A percentile compares a stretch with the other conserved stretches of the same genome.
Conservation (phyloP, 2,888 invertebrate species). For the Sinelater perroti region DNA sequence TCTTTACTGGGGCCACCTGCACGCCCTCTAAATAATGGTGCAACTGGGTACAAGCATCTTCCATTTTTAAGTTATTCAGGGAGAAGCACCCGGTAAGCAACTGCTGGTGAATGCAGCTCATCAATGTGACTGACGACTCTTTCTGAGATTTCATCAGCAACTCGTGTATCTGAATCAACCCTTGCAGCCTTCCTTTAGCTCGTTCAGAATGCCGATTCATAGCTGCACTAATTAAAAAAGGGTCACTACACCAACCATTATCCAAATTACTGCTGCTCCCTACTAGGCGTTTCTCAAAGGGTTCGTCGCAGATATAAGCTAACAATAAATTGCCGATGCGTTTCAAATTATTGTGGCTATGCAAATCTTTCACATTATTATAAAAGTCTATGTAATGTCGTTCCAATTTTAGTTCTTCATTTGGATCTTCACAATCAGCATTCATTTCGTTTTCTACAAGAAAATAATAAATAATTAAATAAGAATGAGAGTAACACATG, state of each 20-base stretch:
- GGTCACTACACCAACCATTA: conserved; percentile 58
- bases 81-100: conserved; percentile 66
- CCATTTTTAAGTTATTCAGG: conserved; percentile 57
- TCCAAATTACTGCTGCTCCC: conserved; percentile 43
- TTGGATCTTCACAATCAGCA: conserved; percentile 35
- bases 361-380: conserved; percentile 44
- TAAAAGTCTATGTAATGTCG: conserved; percentile 57
- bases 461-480: too few species aligned
- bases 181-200: conserved; percentile 52
- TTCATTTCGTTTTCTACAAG: conserved; percentile 39
- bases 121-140: conserved; percentile 51
- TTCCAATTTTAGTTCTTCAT: conserved; percentile 51
- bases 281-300: conserved; percentile 49
- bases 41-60: conserved; percentile 59
- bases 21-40: conserved; percentile 68
- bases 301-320: conserved; percentile 56
- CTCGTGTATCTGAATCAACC: conserved; percentile 56
- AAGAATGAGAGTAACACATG: too few species aligned
- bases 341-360: conserved; percentile 45
- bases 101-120: conserved; percentile 62
- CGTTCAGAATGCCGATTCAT: conserved; percentile 55
- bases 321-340: conserved; percentile 52
- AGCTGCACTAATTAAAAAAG: conserved; percentile 51
- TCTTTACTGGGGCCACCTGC: conserved; percentile 61
- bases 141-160: conserved; percentile 51